A percentile compares a stretch with the other conserved stretches of the same genome.
phyloP scores from a whole-genome alignment of 2,888 invertebrate species.

The Gymnocheta viridis region DNA sequence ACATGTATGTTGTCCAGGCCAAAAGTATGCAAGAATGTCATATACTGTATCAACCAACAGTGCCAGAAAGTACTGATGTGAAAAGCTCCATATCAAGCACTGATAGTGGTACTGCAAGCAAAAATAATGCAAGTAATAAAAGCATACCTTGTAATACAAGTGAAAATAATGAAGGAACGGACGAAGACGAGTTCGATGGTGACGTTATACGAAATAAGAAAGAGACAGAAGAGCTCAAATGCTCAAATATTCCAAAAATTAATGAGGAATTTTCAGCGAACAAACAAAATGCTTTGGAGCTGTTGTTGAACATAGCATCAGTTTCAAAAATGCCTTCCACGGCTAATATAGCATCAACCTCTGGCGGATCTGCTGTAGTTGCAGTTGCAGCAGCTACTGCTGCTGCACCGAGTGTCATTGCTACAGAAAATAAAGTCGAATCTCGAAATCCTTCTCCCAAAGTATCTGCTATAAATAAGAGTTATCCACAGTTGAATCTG shows the following conservation, averaged over 20 bases:
- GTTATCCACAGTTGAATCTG: slow-evolving; percentile 85
- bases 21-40: slow-evolving; percentile 90
- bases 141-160: slow-evolving; percentile 12
- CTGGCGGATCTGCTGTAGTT: slow-evolving; percentile 72
- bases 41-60: slow-evolving; percentile 85
- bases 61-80: slow-evolving; percentile 75
- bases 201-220: slow-evolving; percentile 47
- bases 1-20: slow-evolving; percentile 91
- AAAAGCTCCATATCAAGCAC: slow-evolving; percentile 74
- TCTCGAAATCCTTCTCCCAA: slow-evolving; percentile 77
- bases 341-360: slow-evolving; percentile 59
- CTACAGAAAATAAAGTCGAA: slow-evolving; percentile 58
- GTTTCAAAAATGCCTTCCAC: slow-evolving; percentile 23
- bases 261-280: slow-evolving; percentile 71
- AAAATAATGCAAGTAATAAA: slow-evolving; percentile 36
- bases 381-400: slow-evolving; percentile 74
- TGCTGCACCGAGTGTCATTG: slow-evolving; percentile 73
- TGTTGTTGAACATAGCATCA: slow-evolving; percentile 74
- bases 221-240: slow-evolving; percentile 41
- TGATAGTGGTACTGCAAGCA: slow-evolving; percentile 58
- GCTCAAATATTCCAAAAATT: slow-evolving; percentile 60
- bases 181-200: slow-evolving; percentile 55
- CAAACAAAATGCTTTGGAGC: slow-evolving; percentile 73
- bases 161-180: slow-evolving; percentile 38
- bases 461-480: slow-evolving; percentile 71